Evolutionary conservation across 2,888 invertebrate species (phyloP).

Genomic region (Agrypnus murinus): DNA sequence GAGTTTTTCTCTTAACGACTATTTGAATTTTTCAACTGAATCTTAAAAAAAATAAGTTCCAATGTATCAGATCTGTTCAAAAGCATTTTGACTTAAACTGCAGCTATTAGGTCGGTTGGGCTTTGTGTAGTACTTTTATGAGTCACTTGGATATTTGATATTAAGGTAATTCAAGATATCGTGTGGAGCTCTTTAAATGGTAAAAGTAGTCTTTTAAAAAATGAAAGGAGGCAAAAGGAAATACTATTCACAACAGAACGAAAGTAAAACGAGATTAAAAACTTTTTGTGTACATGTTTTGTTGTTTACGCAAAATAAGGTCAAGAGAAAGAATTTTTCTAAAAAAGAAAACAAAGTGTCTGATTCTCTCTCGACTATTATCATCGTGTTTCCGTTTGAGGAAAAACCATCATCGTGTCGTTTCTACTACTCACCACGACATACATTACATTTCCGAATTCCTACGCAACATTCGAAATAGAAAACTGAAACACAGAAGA

Average conservation of each 20-base stretch:
- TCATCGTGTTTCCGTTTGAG: constrained; percentile 36
- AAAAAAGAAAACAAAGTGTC: constrained; percentile 31
- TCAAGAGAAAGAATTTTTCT: constrained; percentile 30
- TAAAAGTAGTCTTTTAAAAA: constrained; percentile 42
- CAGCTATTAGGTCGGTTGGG: too few relatives aligned
- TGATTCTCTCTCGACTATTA: background rate
- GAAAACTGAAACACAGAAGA: too few relatives aligned
- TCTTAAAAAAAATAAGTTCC: too few relatives aligned
- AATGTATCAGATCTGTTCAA: too few relatives aligned
- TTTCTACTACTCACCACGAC: constrained; percentile 42
- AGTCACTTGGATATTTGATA: too few relatives aligned
- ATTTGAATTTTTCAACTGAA: too few relatives aligned
- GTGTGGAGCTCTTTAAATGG: constrained; percentile 27
- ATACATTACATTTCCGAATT: constrained; percentile 44
- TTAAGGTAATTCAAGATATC: too few relatives aligned
- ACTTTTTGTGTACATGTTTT: too few relatives aligned
- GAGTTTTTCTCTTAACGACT: too few relatives aligned
- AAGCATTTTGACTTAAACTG: too few relatives aligned
- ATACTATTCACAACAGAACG: constrained; percentile 31
- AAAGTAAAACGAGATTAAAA: constrained; percentile 33
- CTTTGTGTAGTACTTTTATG: too few relatives aligned
- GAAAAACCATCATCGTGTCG: constrained; percentile 13
- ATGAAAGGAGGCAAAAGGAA: constrained; percentile 33
- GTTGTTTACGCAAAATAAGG: constrained; percentile 42
- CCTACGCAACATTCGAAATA: constrained; percentile 6